phyloP scores from a whole-genome alignment of 2,113 vertebrate species.

The Zapus hudsonius region DNA sequence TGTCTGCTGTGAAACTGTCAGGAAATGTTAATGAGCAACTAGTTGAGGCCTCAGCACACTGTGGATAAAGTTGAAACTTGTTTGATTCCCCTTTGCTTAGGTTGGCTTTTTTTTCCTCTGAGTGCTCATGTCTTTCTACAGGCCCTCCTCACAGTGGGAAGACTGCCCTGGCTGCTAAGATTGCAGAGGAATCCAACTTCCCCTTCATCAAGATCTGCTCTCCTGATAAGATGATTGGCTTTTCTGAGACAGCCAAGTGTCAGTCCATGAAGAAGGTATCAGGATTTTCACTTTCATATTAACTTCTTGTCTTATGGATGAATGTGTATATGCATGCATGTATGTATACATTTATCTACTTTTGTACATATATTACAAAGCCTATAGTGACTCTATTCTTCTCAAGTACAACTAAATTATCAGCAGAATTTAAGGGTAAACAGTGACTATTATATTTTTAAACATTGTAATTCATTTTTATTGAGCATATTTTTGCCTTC shows the following conservation, averaged over 20 bases:
- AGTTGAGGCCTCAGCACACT: conserved; percentile 62
- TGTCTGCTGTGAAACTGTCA: conserved; percentile 63
- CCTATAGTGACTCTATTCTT: background rate
- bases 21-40: conserved; percentile 77
- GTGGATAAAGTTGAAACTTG: conserved; percentile 72
- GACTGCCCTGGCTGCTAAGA: conserved; percentile 95
- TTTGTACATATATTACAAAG: background rate
- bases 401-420: background rate
- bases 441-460: background rate
- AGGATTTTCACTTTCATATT: conserved; percentile 24
- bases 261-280: conserved; percentile 98
- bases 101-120: conserved; percentile 55
- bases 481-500: conserved; percentile 32
- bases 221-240: conserved; percentile 98
- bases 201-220: conserved; percentile 99
- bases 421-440: background rate
- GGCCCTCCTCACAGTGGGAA: conserved; percentile 97
- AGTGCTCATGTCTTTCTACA: conserved; percentile 75
- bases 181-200: conserved; percentile 96
- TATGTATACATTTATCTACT: background rate
- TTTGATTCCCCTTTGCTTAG: conserved; percentile 55
- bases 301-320: conserved; percentile 1
- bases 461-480: conserved; percentile 19
- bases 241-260: conserved; percentile 97
- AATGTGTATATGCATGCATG: background rate